phyloP scores from a whole-genome alignment of 1,140 invertebrate species.

The Papilio dardanus region DNA sequence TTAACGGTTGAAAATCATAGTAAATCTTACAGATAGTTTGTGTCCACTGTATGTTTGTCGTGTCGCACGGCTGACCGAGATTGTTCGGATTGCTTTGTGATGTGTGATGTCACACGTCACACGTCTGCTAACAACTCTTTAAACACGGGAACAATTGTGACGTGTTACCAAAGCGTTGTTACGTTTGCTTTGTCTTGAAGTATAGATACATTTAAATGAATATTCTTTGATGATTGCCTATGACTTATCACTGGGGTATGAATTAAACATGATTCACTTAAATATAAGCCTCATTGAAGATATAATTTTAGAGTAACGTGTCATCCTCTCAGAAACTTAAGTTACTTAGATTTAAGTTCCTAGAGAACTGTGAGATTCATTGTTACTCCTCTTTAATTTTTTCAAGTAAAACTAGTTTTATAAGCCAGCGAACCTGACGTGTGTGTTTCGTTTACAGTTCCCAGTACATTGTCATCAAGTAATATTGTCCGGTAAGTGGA shows the following conservation, averaged over 20 bases:
- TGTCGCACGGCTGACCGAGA: conserved; percentile 3
- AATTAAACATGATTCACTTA: no score
- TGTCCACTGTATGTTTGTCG: background rate
- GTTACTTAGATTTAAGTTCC: no score
- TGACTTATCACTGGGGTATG: no score
- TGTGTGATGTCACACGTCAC: background rate
- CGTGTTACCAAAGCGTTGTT: background rate
- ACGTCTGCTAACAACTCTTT: background rate
- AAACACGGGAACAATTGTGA: background rate
- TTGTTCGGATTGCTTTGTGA: background rate
- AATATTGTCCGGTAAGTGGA: background rate
- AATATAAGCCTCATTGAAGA: no score
- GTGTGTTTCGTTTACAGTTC: background rate
- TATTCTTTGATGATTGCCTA: no score
- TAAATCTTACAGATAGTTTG: background rate
- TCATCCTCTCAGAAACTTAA: no score
- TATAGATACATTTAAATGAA: no score
- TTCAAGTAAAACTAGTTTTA: background rate
- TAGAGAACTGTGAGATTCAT: no score
- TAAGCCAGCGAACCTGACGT: background rate
- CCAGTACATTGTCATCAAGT: background rate
- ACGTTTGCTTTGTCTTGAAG: background rate
- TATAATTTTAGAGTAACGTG: no score
- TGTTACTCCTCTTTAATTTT: background rate
- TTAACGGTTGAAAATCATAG: background rate